Conservation (phyloP, 92 coral and sea anemone genomes). For the Porites divaricata region DNA sequence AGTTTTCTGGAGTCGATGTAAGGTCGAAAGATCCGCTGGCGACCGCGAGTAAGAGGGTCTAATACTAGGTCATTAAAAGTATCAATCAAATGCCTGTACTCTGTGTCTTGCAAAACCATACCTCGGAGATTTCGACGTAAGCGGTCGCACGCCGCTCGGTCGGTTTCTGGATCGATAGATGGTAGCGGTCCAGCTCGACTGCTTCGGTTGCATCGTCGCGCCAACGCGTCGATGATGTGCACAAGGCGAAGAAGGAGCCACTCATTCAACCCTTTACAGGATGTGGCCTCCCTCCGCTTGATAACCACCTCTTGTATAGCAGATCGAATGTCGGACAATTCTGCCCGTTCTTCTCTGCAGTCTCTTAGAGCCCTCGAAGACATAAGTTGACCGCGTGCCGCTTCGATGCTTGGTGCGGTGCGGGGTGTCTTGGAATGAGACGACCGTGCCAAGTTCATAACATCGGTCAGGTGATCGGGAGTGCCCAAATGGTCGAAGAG, state of each 20-base stretch:
- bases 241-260: neutral
- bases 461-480: neutral
- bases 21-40: neutral
- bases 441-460: neutral
- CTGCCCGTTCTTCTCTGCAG: neutral
- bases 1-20: conserved; percentile 15
- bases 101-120: conserved; percentile 10
- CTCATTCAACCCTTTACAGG: conserved; percentile 5
- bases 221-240: neutral
- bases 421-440: neutral
- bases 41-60: neutral
- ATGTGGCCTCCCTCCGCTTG: neutral
- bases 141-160: neutral
- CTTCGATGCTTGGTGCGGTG: neutral
- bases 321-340: neutral
- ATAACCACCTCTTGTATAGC: neutral
- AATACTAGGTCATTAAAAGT: neutral
- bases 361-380: neutral
- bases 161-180: neutral
- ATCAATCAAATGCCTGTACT: neutral
- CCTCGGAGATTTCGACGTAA: neutral
- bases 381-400: neutral
- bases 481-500: neutral
- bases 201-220: neutral
- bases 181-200: neutral